These are phyloP conservation scores for Typhlichthys eigenmanni DNA, from an alignment of 2,797 vertebrate species.

Conservation along the genomic window DNA sequence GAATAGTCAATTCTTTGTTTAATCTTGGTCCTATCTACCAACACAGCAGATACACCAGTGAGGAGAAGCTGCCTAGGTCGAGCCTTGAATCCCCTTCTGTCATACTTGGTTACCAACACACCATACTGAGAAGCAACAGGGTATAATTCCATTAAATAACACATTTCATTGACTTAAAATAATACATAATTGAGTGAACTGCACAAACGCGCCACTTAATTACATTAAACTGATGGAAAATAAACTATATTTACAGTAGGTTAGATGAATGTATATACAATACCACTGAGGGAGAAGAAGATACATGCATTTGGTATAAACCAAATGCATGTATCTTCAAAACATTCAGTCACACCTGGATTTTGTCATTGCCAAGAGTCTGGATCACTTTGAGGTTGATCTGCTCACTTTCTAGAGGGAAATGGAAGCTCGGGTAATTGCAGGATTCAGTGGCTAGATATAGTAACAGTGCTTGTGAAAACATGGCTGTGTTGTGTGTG, in stretches of 20 bases:
- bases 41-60: constrained; percentile 78
- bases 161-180: too few relatives aligned
- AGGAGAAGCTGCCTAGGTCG: constrained; percentile 90
- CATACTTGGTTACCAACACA: constrained; percentile 90
- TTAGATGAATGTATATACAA: too few relatives aligned
- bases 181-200: too few relatives aligned
- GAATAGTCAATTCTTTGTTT: constrained; percentile 91
- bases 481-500: constrained; percentile 10
- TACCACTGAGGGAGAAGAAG: too few relatives aligned
- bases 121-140: constrained; percentile 81
- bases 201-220: not conserved
- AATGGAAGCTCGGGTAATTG: constrained; percentile 22
- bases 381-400: constrained; percentile 91
- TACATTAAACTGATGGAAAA: not conserved
- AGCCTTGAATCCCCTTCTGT: constrained; percentile 91
- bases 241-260: not conserved
- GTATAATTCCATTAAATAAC: too few relatives aligned
- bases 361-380: constrained; percentile 85
- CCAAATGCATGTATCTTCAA: too few relatives aligned
- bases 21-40: constrained; percentile 90
- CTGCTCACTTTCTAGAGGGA: constrained; percentile 84
- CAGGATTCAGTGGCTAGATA: not conserved
- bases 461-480: not conserved
- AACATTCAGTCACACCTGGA: constrained; percentile 81
- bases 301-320: too few relatives aligned